These are phyloP conservation scores for Hapalemur alaotrensis DNA, from an alignment of 2,797 vertebrate species.

Conservation along the genomic window DNA sequence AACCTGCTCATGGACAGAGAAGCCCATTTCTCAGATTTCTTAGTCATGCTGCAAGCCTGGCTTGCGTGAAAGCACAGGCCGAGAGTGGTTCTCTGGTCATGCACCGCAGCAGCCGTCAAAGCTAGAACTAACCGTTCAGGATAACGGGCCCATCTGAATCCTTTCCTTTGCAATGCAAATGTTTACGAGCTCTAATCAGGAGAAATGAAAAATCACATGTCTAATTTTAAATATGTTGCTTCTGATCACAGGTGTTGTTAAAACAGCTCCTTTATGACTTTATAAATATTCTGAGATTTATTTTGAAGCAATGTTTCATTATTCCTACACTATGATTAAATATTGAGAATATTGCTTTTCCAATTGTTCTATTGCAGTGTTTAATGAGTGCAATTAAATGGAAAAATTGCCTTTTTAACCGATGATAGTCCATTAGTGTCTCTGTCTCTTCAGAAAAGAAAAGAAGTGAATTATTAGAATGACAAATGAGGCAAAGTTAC, in stretches of 20 bases:
- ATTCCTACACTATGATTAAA: constrained; percentile 87
- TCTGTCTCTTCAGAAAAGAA: constrained; percentile 86
- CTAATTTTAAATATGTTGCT: constrained; percentile 48
- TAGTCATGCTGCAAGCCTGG: background rate
- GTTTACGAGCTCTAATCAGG: constrained; percentile 54
- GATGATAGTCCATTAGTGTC: constrained; percentile 90
- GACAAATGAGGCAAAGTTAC: constrained; percentile 90
- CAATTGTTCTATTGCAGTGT: constrained; percentile 87
- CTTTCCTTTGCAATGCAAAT: background rate
- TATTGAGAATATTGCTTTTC: constrained; percentile 90
- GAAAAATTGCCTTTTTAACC: constrained; percentile 89
- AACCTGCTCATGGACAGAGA: background rate
- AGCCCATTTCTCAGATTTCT: background rate
- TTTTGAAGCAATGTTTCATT: constrained; percentile 86
- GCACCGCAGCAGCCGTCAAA: fast-evolving
- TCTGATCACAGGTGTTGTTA: constrained; percentile 73
- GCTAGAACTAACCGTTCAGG: background rate
- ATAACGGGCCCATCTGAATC: background rate
- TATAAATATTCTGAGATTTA: constrained; percentile 79
- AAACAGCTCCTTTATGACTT: constrained; percentile 71
- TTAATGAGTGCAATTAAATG: constrained; percentile 91
- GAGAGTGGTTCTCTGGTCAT: background rate
- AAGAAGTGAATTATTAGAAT: constrained; percentile 90
- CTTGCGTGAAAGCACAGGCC: background rate
- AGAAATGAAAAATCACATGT: constrained; percentile 59